Evolutionary conservation across 2,797 vertebrate genomes (phyloP), one percentile per base, ranked within the genome.

Genomic region (Sciurus vulgaris): DNA sequence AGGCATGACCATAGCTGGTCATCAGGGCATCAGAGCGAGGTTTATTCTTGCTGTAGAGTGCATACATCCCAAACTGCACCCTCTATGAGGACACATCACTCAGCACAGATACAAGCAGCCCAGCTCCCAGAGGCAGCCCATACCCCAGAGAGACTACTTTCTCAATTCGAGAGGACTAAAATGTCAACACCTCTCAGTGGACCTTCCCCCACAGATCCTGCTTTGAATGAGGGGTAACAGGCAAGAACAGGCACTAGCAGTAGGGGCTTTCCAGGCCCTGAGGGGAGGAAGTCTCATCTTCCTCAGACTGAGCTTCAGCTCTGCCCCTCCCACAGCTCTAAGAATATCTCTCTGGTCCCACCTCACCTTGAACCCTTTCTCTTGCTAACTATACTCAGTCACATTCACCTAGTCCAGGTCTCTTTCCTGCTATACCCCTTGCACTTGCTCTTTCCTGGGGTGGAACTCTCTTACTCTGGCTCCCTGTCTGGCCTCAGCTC

Each of bases 31-130:
- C 99, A 0, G 99, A 99, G 96, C 99, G 99, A 0, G 99, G 99
- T 95, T 99, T 99, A 98, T 99, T 99, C 98, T 99, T 99, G 98
- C 99, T 99, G 94, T 99, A 99, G 35, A 99, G 98, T 0, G 99
- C 99, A 0, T 99, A 99, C 96, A 99, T 98, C 91, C 99, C 98
- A 97, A 99, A 99, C 98, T 99, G 99, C 97, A 99, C 99, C 97
- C 99, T 99, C 99, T 99, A 98, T 61, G 74, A 97, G 17, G 82
- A 97, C 33, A 95, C 0, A 30, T 2, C 54, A 59, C 33, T 96
- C 81, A 96, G 70, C 13, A 41, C 28, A 12, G n/a, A 22, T 67
- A 30, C 24, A 11, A 81, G 24, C 26, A n/a, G 87, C 44, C 61
- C 82, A 44, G 63, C 6, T 78, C 72, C 91, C 54, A 47, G 78